Conservation (phyloP, 2,113 vertebrate species). For the Bothrops jararaca region DNA sequence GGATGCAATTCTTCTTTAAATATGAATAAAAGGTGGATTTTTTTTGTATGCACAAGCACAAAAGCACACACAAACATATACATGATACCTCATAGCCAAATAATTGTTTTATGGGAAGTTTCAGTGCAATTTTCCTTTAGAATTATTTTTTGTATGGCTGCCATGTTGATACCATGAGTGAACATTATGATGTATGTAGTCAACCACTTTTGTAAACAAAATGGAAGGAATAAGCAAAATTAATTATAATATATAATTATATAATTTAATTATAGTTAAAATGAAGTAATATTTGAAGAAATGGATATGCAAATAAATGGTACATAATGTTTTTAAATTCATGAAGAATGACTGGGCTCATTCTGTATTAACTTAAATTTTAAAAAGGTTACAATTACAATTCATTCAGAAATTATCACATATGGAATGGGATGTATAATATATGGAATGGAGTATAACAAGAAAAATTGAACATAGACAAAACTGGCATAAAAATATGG, state of each 20-base stretch:
- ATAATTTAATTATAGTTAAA: not conserved
- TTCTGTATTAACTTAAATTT: not conserved
- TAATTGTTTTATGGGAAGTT: not conserved
- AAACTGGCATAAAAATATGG: not conserved
- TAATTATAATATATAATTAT: not conserved
- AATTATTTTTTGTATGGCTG: not conserved
- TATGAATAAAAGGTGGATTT: not conserved
- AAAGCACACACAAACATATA: not conserved
- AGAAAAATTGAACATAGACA: not conserved
- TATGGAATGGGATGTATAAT: not conserved
- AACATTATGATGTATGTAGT: not conserved
- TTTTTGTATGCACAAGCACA: not conserved
- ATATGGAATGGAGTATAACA: not conserved
- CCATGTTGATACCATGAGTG: not conserved
- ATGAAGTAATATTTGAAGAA: not conserved
- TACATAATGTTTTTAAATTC: not conserved
- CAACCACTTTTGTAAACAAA: not conserved
- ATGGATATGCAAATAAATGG: not conserved
- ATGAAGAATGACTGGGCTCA: not conserved
- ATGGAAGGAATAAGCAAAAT: not conserved
- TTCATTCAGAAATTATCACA: not conserved
- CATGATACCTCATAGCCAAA: not conserved
- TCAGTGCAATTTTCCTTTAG: not conserved
- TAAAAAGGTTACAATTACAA: not conserved
- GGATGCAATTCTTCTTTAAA: not conserved